Conservation (phyloP, 2,888 invertebrate species). For the Drosophila barbarae region DNA sequence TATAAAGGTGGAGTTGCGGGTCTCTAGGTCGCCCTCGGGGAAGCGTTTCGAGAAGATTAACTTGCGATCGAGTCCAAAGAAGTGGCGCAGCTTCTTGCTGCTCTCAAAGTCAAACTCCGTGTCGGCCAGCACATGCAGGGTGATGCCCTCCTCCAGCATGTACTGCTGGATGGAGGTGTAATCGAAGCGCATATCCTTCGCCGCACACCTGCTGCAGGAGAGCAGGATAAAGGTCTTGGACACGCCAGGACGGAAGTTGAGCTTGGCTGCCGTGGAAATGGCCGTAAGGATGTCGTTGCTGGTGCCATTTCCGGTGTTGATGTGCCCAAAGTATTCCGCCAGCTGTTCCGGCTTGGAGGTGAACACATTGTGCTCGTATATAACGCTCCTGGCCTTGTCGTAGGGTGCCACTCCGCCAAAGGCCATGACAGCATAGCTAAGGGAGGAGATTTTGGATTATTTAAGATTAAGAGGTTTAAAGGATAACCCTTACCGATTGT, state of each 20-base stretch:
- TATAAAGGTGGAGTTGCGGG: constrained; percentile 86
- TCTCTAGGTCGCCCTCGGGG: constrained; percentile 85
- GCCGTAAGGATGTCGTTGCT: constrained; percentile 88
- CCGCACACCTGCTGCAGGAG: constrained; percentile 88
- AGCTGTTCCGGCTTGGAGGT: constrained; percentile 83
- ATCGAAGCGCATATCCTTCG: constrained; percentile 87
- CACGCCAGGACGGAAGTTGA: constrained; percentile 90
- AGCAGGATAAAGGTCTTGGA: constrained; percentile 90
- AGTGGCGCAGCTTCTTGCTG: constrained; percentile 85
- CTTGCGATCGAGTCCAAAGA: constrained; percentile 89
- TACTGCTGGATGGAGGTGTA: constrained; percentile 91
- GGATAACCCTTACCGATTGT: constrained; percentile 83
- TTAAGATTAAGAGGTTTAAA: neutral
- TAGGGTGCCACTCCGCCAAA: constrained; percentile 90
- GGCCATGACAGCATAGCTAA: constrained; percentile 88
- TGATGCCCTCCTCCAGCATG: constrained; percentile 89
- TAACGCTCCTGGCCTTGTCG: constrained; percentile 86
- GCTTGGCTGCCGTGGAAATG: constrained; percentile 85
- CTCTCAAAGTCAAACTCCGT: constrained; percentile 89
- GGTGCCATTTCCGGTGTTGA: constrained; percentile 81
- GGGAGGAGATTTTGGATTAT: neutral
- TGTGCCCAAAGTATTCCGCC: constrained; percentile 84
- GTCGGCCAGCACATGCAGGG: constrained; percentile 90
- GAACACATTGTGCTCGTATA: constrained; percentile 86
- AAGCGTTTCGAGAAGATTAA: constrained; percentile 90